Percentiles rank a stretch among this genome's conserved stretches.
phyloP scores from a whole-genome alignment of 2,888 invertebrate genomes.

The Craniophora ligustri region DNA sequence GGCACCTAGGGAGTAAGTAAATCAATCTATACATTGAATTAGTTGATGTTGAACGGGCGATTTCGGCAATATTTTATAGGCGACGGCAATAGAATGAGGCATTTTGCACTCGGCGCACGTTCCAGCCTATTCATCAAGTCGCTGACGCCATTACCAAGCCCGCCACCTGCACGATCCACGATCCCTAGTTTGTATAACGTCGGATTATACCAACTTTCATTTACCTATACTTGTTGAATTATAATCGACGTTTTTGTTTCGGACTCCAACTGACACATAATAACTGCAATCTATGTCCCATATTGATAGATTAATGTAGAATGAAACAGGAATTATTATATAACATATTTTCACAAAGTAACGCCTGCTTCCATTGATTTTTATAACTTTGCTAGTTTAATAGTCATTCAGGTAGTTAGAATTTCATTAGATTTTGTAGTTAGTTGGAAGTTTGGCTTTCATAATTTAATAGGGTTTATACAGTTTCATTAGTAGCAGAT shows the following conservation, averaged over 20 bases:
- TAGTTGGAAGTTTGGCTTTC: constrained; percentile 28
- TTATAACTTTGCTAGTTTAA: constrained; percentile 3
- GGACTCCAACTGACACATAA: too few relatives aligned
- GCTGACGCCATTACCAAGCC: constrained; percentile 78
- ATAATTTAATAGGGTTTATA: constrained; percentile 24
- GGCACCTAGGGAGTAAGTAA: constrained; percentile 65
- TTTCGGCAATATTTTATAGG: constrained; percentile 83
- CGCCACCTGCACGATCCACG: constrained; percentile 83
- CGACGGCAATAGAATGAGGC: constrained; percentile 77
- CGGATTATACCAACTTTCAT: constrained; percentile 78
- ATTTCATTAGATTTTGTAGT: constrained; percentile 26
- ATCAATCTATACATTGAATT: constrained; percentile 86
- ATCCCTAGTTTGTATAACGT: constrained; percentile 78
- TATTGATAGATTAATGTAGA: too few relatives aligned
- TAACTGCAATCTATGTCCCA: too few relatives aligned
- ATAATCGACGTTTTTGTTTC: constrained; percentile 51
- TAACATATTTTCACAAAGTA: too few relatives aligned
- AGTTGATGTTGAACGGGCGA: constrained; percentile 83
- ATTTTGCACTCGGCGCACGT: constrained; percentile 83
- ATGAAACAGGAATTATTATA: too few relatives aligned
- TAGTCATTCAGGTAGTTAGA: constrained; percentile 10
- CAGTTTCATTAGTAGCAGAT: neutral
- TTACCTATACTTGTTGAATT: constrained; percentile 72
- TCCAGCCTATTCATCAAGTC: constrained; percentile 84
- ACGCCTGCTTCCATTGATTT: too few relatives aligned